phyloP scores from a whole-genome alignment of 2,888 invertebrate genomes.

The Meandrusa payeni region DNA sequence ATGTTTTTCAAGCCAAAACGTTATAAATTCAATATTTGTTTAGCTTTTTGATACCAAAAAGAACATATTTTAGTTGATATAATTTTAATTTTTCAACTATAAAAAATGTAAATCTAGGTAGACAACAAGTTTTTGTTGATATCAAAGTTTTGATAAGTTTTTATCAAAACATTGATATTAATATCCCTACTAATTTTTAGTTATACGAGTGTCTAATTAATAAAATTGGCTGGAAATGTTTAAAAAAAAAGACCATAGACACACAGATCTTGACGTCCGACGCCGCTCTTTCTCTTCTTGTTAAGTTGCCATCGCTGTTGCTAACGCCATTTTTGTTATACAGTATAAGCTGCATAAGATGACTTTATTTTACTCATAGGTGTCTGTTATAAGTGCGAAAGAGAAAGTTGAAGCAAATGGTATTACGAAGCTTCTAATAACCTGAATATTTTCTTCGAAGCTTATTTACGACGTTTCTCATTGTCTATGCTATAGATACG shows the following conservation, averaged over 20 bases:
- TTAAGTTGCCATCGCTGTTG: slow-evolving; percentile 71
- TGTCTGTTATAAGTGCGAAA: slow-evolving; percentile 52
- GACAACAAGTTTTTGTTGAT: too few relatives aligned
- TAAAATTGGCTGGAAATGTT: slow-evolving; percentile 23
- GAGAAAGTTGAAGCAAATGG: slow-evolving; percentile 51
- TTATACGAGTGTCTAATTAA: not conserved
- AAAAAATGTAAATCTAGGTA: too few relatives aligned
- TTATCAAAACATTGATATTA: not conserved
- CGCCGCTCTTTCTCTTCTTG: slow-evolving; percentile 67
- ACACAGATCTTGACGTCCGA: slow-evolving; percentile 75
- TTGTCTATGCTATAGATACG: slow-evolving; percentile 81
- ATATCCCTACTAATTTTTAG: not conserved
- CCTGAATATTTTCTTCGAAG: slow-evolving; percentile 78
- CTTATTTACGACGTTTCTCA: slow-evolving; percentile 81
- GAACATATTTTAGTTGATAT: too few relatives aligned
- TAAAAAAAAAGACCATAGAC: slow-evolving; percentile 63
- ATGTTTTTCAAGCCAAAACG: too few relatives aligned
- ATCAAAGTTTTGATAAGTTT: not conserved
- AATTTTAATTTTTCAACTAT: too few relatives aligned
- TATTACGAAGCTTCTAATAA: slow-evolving; percentile 64
- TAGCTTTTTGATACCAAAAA: too few relatives aligned
- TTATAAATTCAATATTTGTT: too few relatives aligned
- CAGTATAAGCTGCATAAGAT: slow-evolving; percentile 73
- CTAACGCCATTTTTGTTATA: slow-evolving; percentile 81
- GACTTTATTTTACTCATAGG: slow-evolving; percentile 69